Conservation (phyloP, 2,888 invertebrate species). For the Drosophila tanythrix region DNA sequence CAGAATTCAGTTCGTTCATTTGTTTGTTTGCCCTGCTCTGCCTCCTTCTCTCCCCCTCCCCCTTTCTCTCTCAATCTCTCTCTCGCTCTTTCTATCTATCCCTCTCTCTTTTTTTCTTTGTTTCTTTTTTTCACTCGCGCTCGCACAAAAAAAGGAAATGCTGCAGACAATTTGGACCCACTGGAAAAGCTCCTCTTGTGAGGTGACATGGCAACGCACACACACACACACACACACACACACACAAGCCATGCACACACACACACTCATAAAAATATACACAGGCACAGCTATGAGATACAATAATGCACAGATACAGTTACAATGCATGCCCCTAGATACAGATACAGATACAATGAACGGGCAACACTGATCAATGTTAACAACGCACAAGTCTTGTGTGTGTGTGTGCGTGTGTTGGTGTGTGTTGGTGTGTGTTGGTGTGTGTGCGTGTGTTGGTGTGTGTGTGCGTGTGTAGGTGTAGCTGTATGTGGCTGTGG, state of each 20-base stretch:
- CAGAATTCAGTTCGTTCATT: constrained; percentile 39
- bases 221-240: constrained; percentile 5
- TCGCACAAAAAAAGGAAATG: constrained; percentile 18
- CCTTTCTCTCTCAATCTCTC: not conserved
- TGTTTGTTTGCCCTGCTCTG: constrained; percentile 23
- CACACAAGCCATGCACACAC: not conserved
- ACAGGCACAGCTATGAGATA: not conserved
- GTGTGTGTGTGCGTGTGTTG: no score
- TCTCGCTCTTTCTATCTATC: not conserved
- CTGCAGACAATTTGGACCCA: constrained; percentile 59
- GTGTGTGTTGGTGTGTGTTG: not conserved
- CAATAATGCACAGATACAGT: constrained; percentile 23
- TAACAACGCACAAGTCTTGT: not conserved
- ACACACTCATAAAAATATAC: constrained; percentile 1
- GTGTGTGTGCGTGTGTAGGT: constrained; percentile 17
- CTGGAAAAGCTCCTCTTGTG: constrained; percentile 55
- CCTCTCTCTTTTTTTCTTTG: not conserved
- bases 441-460: constrained; percentile 11
- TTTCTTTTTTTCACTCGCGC: not conserved
- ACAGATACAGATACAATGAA: constrained; percentile 12
- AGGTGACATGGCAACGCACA: constrained; percentile 56
- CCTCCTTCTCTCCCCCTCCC: not conserved
- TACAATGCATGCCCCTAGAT: constrained; percentile 13
- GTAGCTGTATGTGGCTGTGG: constrained; percentile 27
- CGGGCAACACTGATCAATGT: constrained; percentile 61